Base-by-base conservation (phyloP, 2,888 invertebrate species). In the Caenorhabditis becei region DNA sequence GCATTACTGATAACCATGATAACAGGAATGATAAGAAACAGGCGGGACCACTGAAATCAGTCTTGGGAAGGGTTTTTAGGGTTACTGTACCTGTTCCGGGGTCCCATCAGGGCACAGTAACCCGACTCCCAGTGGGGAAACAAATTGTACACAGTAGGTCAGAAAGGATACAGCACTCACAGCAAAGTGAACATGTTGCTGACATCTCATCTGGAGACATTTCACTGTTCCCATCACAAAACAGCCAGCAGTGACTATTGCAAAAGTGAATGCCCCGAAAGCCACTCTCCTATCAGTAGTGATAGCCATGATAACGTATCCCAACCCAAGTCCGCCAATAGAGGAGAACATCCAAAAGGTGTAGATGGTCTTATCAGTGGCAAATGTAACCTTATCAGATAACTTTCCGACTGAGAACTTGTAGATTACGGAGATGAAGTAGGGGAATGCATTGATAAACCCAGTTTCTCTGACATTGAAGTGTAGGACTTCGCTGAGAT, bases 381-480 rank as follows among this genome's bases (percentile, higher is more conserved):
- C 56, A 61, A 61, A 82, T 1, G 49, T 72, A 35, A 77, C 37
- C 24, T 70, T 53, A 63, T 85, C 85, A 8, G 85, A 83, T 5
- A 85, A 16, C 23, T 72, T 79, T 5, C 83, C 85, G 2, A 71
- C 75, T 8, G 69, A 49, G 37, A 83, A 82, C 41, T 85, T 85
- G 24, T 56, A 63, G 3, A 77, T 23, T 0, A 82, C 85, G 24
- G 81, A 85, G 10, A 85, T 47, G 10, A 82, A 44, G 58, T 79
- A 85, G 10, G 85, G 83, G 11, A 85, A 26, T 3, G 85, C 83
- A 11, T 77, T 83, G 37, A 75, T 67, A 14, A 81, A 71, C 20
- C 85, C 85, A 16, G 85, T 85, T 10, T 72, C 71, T 0, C 69
- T 26, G 1, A 85, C 80, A 69, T 85, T 83, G 28, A 82, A 71